Evolutionary conservation across 2,113 vertebrate species (phyloP).

Genomic region (Hypocryptadius cinnamomeus): DNA sequence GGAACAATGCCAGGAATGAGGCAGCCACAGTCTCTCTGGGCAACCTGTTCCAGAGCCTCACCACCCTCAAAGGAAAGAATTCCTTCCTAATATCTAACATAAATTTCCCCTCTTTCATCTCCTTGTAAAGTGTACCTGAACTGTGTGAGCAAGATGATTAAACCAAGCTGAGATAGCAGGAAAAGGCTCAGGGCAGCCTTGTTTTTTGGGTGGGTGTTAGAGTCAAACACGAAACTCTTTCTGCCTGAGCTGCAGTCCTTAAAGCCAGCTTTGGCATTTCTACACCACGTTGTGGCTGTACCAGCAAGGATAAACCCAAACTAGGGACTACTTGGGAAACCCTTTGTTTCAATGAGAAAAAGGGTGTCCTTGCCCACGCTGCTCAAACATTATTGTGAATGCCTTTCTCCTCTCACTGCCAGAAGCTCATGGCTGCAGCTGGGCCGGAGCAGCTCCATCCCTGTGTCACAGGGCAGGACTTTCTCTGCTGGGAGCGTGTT

Average conservation of each 20-base stretch:
- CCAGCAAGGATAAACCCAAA: not conserved
- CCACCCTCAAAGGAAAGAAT: not conserved
- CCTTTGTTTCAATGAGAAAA: not conserved
- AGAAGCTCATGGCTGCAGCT: not conserved
- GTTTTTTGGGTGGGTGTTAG: not conserved
- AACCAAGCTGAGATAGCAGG: not conserved
- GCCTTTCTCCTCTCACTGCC: not conserved
- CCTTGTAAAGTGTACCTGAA: not conserved
- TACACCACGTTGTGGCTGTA: not conserved
- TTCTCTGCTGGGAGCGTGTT: not conserved
- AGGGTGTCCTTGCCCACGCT: fast-evolving
- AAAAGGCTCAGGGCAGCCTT: not conserved
- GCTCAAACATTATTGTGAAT: fast-evolving
- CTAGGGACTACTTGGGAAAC: not conserved
- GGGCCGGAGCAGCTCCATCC: not conserved
- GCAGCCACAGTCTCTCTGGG: no score
- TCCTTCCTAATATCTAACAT: not conserved
- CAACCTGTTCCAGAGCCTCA: not conserved
- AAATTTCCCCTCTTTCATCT: not conserved
- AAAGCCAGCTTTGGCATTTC: not conserved
- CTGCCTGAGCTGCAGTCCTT: not conserved
- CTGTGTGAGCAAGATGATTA: not conserved
- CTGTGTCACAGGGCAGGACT: not conserved
- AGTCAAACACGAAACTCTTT: fast-evolving
- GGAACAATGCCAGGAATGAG: not conserved